Evolutionary conservation across 1,140 invertebrate species (phyloP).

Genomic region (Pentalonia nigronervosa): DNA sequence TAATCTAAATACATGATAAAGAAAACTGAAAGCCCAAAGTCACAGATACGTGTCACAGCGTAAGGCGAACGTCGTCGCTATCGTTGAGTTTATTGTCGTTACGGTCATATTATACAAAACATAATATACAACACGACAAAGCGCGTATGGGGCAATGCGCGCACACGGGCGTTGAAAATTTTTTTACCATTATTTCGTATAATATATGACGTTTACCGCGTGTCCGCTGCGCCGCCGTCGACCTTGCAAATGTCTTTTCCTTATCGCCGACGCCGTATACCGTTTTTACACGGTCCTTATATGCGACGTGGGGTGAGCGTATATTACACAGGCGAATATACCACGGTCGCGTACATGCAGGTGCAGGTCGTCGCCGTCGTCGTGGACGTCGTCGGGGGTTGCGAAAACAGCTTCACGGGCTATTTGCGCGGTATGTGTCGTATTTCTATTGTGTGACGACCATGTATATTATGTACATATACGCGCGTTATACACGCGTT

Average conservation of each 20-base stretch:
- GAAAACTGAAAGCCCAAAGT: background rate
- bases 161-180: background rate
- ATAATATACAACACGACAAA: background rate
- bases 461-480: background rate
- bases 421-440: constrained; percentile 40
- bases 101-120: background rate
- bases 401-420: constrained; percentile 56
- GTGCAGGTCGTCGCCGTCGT: constrained; percentile 5
- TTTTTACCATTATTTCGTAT: background rate
- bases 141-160: background rate
- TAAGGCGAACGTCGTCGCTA: background rate
- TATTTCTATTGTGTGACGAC: constrained; percentile 30
- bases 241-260: constrained; percentile 6
- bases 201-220: background rate
- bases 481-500: background rate
- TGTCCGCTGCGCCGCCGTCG: background rate
- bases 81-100: constrained; percentile 5
- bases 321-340: background rate
- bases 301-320: background rate
- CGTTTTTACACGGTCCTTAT: constrained; percentile 10
- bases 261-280: background rate
- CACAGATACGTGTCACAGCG: too few relatives aligned
- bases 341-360: constrained; percentile 11
- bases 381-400: constrained; percentile 36
- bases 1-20: background rate